Evolutionary conservation across 1,140 invertebrate genomes (phyloP).

Genomic region (Coptotermes formosanus): DNA sequence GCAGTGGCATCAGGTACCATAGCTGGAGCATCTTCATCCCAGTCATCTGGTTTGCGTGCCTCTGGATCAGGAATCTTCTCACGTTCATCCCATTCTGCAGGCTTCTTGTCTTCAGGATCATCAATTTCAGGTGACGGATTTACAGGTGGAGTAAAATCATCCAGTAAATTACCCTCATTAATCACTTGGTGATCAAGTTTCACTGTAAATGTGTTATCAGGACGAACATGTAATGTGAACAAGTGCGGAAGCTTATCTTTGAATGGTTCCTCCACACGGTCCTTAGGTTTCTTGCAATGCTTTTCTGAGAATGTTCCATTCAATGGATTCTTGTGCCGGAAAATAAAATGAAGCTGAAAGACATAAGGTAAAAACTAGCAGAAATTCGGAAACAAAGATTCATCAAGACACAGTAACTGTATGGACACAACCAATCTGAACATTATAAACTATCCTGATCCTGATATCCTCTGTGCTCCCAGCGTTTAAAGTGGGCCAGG

Average conservation of each 20-base stretch:
- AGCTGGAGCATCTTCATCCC: constrained; percentile 90
- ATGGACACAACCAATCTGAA: no score
- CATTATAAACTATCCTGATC: no score
- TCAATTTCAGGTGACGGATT: constrained; percentile 95
- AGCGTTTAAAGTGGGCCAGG: no score
- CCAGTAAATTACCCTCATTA: constrained; percentile 81
- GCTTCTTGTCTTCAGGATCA: constrained; percentile 88
- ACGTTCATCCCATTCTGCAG: constrained; percentile 94
- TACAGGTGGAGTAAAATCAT: constrained; percentile 89
- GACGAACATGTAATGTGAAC: constrained; percentile 84
- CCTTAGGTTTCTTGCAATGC: constrained; percentile 86
- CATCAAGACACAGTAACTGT: no score
- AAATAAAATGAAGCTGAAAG: constrained; percentile 90
- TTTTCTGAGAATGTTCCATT: constrained; percentile 89
- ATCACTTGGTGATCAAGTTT: constrained; percentile 71
- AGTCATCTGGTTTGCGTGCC: constrained; percentile 87
- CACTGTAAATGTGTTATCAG: constrained; percentile 82
- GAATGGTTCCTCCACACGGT: constrained; percentile 83
- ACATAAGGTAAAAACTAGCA: constrained; percentile 37
- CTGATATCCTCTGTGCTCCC: no score
- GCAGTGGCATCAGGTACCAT: constrained; percentile 88
- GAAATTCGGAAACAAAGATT: constrained; percentile 23
- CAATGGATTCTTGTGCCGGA: constrained; percentile 91
- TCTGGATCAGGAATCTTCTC: constrained; percentile 92
- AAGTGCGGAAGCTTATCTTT: constrained; percentile 95